Evolutionary conservation across 2,888 invertebrate species (phyloP).

Genomic region (Lepeophtheirus nordmannii): DNA sequence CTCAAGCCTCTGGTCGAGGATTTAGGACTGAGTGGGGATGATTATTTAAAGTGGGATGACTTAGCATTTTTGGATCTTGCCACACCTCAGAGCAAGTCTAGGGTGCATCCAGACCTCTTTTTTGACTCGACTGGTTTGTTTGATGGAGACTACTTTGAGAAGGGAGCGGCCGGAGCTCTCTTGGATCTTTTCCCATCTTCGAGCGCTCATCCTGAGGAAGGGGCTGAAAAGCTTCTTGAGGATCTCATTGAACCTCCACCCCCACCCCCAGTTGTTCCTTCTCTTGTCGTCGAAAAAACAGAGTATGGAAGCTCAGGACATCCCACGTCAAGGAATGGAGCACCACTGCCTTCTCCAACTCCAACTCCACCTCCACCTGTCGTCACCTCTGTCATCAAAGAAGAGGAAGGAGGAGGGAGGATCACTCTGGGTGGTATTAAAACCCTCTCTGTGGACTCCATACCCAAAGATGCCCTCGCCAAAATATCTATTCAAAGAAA

Average conservation of each 20-base stretch:
- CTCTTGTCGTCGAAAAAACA: not conserved
- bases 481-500: not conserved
- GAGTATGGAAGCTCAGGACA: too few species aligned
- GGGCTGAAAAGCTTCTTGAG: not conserved
- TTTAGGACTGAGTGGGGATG: not conserved
- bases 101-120: not conserved
- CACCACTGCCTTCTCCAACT: too few species aligned
- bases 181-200: not conserved
- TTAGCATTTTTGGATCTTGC: not conserved
- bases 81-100: not conserved
- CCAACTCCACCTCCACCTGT: too few species aligned
- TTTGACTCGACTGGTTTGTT: not conserved
- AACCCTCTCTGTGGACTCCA: not conserved
- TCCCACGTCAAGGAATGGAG: too few species aligned
- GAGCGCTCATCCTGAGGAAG: not conserved
- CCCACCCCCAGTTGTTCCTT: not conserved
- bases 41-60: not conserved
- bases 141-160: not conserved
- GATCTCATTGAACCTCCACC: not conserved
- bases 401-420: not conserved
- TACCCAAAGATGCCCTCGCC: not conserved
- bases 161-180: not conserved
- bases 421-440: not conserved
- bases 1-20: slow-evolving; percentile 1
- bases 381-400: too few species aligned